Percentiles rank a stretch among this genome's conserved stretches.
phyloP scores from a whole-genome alignment of 64 coral and sea anemone genomes.

The Porites australiensis region DNA sequence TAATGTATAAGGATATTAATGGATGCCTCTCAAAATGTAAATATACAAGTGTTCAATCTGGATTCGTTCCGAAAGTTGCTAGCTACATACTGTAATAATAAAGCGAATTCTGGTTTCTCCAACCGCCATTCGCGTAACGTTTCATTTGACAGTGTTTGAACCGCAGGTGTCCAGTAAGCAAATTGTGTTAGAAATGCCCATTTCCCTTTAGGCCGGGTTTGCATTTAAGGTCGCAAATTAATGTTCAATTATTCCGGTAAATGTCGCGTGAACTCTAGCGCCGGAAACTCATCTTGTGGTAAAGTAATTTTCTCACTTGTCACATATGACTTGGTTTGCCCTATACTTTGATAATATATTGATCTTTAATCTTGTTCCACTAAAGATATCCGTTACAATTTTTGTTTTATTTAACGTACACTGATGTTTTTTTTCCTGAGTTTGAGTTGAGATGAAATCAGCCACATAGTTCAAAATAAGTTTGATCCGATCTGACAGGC shows the following conservation, averaged over 20 bases:
- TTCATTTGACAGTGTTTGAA: conserved; percentile 1
- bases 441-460: background rate
- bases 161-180: background rate
- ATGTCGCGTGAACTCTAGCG: background rate
- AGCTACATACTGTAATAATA: background rate
- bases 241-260: background rate
- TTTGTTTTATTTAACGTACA: too few species aligned
- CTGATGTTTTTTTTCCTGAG: too few species aligned
- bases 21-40: background rate
- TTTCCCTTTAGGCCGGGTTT: background rate
- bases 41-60: background rate
- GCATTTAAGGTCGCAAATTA: background rate
- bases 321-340: background rate
- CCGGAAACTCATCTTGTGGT: conserved; percentile 44
- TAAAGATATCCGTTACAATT: background rate
- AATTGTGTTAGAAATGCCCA: background rate
- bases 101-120: background rate
- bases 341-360: background rate
- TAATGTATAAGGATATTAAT: background rate
- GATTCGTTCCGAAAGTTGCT: background rate
- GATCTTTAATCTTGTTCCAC: conserved; percentile 1
- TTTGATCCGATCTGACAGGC: background rate
- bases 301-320: conserved; percentile 21
- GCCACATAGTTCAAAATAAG: background rate
- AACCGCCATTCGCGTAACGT: background rate